A percentile compares a stretch with the other conserved stretches of the same genome.
Evolutionary conservation across 2,797 vertebrate genomes (phyloP).

Genomic region (Xerus rutilus): DNA sequence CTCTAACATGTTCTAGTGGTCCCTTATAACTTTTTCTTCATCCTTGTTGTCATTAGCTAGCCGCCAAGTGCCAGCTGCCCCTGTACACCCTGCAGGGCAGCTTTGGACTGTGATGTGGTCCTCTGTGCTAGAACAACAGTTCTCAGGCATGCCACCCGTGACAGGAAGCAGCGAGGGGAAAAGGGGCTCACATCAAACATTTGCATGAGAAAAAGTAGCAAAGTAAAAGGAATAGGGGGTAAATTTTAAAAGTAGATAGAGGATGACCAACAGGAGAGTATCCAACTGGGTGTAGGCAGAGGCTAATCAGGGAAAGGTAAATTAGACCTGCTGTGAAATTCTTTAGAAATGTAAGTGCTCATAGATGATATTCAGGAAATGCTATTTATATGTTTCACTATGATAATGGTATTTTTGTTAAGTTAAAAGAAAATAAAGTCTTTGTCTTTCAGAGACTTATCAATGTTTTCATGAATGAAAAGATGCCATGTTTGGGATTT

Average conservation of each 20-base stretch:
- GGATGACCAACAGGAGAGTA: not conserved
- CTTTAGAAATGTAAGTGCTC: not conserved
- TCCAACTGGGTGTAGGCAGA: not conserved
- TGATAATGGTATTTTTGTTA: not conserved
- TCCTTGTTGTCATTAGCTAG: not conserved
- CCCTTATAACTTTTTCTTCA: not conserved
- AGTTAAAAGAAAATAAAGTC: not conserved
- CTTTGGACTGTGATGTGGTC: not conserved
- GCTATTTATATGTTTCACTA: not conserved
- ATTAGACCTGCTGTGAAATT: not conserved
- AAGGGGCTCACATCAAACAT: rapidly evolving
- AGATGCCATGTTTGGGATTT: not conserved
- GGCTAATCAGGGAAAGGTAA: not conserved
- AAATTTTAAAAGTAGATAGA: not conserved
- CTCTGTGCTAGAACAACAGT: not conserved
- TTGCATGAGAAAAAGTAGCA: not conserved
- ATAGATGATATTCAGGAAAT: not conserved
- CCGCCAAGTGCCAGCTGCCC: not conserved
- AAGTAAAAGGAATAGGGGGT: not conserved
- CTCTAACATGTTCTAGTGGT: rapidly evolving
- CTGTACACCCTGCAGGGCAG: not conserved
- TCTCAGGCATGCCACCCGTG: not conserved
- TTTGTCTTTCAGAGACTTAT: conserved; percentile 27
- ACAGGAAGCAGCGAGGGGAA: rapidly evolving
- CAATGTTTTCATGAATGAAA: not conserved